A percentile compares a stretch with the other conserved stretches of the same genome.
phyloP scores from a whole-genome alignment of 2,113 vertebrate species.

The Rhadina sibilatrix region DNA sequence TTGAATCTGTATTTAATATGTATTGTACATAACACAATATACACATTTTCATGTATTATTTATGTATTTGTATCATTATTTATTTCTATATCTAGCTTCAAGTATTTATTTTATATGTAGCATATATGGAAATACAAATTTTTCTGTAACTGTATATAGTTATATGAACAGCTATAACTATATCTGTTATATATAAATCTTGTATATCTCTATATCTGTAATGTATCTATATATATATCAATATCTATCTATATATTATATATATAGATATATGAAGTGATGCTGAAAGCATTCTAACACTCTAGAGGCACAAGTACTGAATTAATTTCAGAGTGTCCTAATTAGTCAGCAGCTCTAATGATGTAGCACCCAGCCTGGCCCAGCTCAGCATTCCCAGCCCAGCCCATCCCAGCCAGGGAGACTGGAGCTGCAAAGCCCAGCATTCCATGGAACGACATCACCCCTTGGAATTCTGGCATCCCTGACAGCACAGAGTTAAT shows the following conservation, averaged over 20 bases:
- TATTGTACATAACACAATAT: not conserved
- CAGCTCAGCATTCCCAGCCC: not conserved
- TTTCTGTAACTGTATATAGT: not conserved
- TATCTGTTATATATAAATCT: not conserved
- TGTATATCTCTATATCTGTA: not conserved
- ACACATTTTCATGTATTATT: not conserved
- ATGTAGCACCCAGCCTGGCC: not conserved
- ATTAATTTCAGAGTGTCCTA: not conserved
- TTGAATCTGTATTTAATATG: not conserved
- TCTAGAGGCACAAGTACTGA: not conserved
- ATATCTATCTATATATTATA: not conserved
- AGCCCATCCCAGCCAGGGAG: not conserved
- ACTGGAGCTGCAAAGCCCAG: not conserved
- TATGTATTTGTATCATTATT: not conserved
- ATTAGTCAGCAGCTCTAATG: not conserved
- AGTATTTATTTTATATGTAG: not conserved
- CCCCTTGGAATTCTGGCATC: accelerated
- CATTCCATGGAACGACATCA: not conserved
- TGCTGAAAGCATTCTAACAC: not conserved
- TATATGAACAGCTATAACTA: no score
- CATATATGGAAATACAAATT: not conserved
- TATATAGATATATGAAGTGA: not conserved
- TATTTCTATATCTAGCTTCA: not conserved
- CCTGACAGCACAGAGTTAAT: not conserved
- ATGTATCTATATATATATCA: no score